Base-by-base conservation (phyloP, 2,113 vertebrate genomes). In the Penelope pileata region DNA sequence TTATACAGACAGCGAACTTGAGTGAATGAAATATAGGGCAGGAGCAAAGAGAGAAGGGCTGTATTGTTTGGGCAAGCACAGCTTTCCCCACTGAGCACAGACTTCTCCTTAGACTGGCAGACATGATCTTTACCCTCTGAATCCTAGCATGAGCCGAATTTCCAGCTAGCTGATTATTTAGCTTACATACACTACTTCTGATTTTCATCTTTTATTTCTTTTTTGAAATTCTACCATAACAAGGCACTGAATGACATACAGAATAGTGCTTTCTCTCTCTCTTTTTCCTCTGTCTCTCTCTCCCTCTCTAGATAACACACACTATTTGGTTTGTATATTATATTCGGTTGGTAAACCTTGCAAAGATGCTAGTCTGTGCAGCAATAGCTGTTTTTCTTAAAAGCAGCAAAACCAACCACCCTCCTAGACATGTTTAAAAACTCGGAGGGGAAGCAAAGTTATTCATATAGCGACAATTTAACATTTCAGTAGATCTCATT, bases 311-410 rank as follows among this genome's bases (percentile, higher is more conserved):
- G 19, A 47, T 56, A 79, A 83, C 27, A 69, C 21, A 38, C 6
- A 32, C 10, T 2, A 0, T 14, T n/a, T n/a, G n/a, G n/a, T n/a
- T n/a, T n/a, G n/a, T 48, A 30, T 3, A 0, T 16, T 50, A 29
- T 8, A 34, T 36, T 42, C 80, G 43, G 18, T 8, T 74, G 23
- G 23, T 48, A 79, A 62, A 1, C 9, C 47, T 45, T 64, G 19
- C 21, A 67, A 53, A 86, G 16, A 47, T 7, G 9, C 34, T 54
- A 53, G 5, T 19, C 22, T 67, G 24, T 56, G 14, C 34, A 79
- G 26, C 32, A 67, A 29, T 2, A 83, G 60, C 1, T 74, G 16
- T 12, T 91, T 86, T 73, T 72, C 63, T 34, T 78, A 9, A 18
- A 78, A 48, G 13, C 13, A 1, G 34, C 62, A 32, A 73, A 91